A percentile compares a stretch with the other conserved stretches of the same genome.
phyloP scores from a whole-genome alignment of 1,140 invertebrate species.

The Atta texana region DNA sequence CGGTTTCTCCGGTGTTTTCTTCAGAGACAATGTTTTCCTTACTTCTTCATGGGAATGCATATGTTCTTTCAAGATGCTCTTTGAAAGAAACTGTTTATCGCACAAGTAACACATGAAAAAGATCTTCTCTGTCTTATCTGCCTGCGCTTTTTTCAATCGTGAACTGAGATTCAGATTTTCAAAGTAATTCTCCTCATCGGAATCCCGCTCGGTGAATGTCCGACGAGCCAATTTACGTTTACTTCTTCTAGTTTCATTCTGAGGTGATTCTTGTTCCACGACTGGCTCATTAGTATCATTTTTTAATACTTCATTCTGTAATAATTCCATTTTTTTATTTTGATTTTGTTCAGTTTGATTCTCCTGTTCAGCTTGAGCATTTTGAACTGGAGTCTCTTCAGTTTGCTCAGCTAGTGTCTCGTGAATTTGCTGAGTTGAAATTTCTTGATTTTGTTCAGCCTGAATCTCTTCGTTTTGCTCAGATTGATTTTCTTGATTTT shows the following conservation, averaged over 20 bases:
- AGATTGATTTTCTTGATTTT: slow-evolving; percentile 16
- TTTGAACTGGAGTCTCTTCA: background rate
- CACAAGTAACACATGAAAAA: slow-evolving; percentile 84
- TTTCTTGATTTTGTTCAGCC: background rate
- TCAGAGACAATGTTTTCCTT: slow-evolving; percentile 77
- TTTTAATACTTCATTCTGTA: background rate
- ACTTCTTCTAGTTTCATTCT: slow-evolving; percentile 73
- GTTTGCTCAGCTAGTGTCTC: background rate
- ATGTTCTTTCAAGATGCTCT: slow-evolving; percentile 83
- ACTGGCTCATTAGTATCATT: slow-evolving; percentile 4
- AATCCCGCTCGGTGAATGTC: slow-evolving; percentile 69
- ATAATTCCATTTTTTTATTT: background rate
- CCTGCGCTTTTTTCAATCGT: slow-evolving; percentile 78
- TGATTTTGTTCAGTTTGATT: slow-evolving; percentile 19
- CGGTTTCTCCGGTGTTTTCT: slow-evolving; percentile 78
- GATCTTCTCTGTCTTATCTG: slow-evolving; percentile 79
- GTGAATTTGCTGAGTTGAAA: slow-evolving; percentile 6
- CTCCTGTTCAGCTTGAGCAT: background rate
- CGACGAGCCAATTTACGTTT: slow-evolving; percentile 73
- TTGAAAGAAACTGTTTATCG: slow-evolving; percentile 84
- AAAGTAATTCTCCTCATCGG: slow-evolving; percentile 84
- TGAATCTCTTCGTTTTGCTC: slow-evolving; percentile 19
- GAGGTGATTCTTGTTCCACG: slow-evolving; percentile 18
- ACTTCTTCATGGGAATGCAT: slow-evolving; percentile 85
- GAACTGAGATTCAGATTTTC: slow-evolving; percentile 85